These are phyloP conservation scores for Sorex fumeus DNA, from an alignment of 2,113 vertebrate species.

Conservation along the genomic window DNA sequence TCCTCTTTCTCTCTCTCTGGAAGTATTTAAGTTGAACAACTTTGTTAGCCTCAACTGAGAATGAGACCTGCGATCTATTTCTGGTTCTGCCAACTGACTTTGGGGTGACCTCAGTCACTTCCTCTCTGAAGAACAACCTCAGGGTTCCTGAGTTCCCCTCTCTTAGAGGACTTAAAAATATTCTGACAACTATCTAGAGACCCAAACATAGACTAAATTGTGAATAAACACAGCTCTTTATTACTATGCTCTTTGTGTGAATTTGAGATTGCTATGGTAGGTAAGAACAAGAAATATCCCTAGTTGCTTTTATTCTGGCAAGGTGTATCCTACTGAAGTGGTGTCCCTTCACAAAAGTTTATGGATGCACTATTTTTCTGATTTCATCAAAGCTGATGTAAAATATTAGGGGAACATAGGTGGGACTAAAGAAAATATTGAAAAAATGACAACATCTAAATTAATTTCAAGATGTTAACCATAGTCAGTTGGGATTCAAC, in stretches of 20 bases:
- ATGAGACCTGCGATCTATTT: slow-evolving; percentile 81
- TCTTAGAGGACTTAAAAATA: slow-evolving; percentile 49
- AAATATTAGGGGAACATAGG: not conserved
- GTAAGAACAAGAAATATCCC: not conserved
- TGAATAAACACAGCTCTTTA: not conserved
- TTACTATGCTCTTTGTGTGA: accelerated
- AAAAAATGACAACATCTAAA: not conserved
- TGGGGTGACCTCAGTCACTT: slow-evolving; percentile 82
- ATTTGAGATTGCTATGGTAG: not conserved
- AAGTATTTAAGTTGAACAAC: slow-evolving; percentile 61
- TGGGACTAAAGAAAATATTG: not conserved
- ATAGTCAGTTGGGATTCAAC: not conserved
- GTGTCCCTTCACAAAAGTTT: not conserved
- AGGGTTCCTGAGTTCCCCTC: slow-evolving; percentile 80
- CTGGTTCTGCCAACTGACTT: slow-evolving; percentile 83
- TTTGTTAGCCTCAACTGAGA: slow-evolving; percentile 73
- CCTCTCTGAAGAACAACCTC: slow-evolving; percentile 69
- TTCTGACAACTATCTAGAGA: slow-evolving; percentile 1
- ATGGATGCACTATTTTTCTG: not conserved
- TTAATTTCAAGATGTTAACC: not conserved
- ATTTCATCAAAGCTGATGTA: not conserved
- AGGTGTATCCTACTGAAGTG: accelerated
- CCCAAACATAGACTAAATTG: not conserved
- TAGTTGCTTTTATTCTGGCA: not conserved
- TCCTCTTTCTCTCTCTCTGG: not conserved